phyloP scores from a whole-genome alignment of 1,140 invertebrate species.

The Maniola jurtina region DNA sequence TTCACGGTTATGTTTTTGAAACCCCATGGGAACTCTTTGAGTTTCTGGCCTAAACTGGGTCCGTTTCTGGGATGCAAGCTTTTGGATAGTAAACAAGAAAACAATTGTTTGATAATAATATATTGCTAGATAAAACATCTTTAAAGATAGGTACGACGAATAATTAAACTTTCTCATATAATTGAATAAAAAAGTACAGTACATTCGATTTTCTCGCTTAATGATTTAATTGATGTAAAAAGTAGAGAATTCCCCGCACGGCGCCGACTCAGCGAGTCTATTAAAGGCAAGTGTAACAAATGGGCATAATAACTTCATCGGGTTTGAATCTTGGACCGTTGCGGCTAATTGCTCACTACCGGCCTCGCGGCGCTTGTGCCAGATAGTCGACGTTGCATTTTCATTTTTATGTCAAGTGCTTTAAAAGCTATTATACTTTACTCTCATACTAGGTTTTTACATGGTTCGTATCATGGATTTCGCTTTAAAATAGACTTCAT shows the following conservation, averaged over 20 bases:
- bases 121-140: no score
- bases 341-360: slow-evolving; percentile 23
- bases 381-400: neutral
- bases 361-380: neutral
- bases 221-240: slow-evolving; percentile 27
- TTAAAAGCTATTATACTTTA: neutral
- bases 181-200: neutral
- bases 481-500: no score
- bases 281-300: slow-evolving; percentile 20
- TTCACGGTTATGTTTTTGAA: no score
- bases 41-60: no score
- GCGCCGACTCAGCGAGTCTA: slow-evolving; percentile 6
- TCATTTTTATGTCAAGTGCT: neutral
- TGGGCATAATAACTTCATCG: slow-evolving; percentile 27
- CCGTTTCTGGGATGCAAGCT: no score
- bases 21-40: no score
- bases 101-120: no score
- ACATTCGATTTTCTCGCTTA: slow-evolving; percentile 13
- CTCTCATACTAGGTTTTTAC: no score
- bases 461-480: no score
- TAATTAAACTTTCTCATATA: neutral
- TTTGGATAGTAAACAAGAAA: no score
- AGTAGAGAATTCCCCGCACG: slow-evolving; percentile 5
- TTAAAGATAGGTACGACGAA: neutral
- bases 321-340: slow-evolving; percentile 6